Percentiles rank a stretch among this genome's conserved stretches.
Evolutionary conservation across 2,113 vertebrate genomes (phyloP).

Genomic region (Dromas ardeola): DNA sequence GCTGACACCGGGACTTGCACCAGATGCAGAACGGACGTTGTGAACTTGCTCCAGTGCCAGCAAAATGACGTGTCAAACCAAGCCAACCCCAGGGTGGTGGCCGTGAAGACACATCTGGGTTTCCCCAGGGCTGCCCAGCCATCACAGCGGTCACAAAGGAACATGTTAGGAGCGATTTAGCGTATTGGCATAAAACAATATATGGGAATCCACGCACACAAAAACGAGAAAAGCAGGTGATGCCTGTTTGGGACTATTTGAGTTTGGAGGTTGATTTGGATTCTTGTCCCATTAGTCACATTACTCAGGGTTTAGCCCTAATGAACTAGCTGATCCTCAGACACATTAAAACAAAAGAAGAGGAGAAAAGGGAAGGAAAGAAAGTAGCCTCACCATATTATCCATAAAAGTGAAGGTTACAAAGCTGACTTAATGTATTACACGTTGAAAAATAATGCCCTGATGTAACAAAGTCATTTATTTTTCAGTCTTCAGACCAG

Average conservation of each 20-base stretch:
- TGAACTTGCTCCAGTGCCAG: not conserved
- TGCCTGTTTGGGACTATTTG: not conserved
- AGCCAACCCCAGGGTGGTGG: not conserved
- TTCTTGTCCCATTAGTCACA: not conserved
- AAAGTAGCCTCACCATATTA: not conserved
- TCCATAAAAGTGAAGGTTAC: not conserved
- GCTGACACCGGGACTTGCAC: not conserved
- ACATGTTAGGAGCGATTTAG: not conserved
- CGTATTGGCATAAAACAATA: not conserved
- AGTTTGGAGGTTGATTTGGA: not conserved
- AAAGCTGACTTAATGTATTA: slow-evolving; percentile 13
- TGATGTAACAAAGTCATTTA: not conserved
- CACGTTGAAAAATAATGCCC: not conserved
- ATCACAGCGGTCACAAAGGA: not conserved
- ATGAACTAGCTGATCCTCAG: not conserved
- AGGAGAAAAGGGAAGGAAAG: not conserved
- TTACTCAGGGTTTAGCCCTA: not conserved
- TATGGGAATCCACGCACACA: not conserved
- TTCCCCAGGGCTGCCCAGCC: not conserved
- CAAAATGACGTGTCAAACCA: accelerated
- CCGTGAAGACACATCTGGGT: not conserved
- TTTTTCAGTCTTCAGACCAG: not conserved
- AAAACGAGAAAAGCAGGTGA: not conserved
- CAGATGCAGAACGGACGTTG: not conserved
- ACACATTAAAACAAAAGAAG: not conserved